A percentile compares a stretch with the other conserved stretches of the same genome.
These are phyloP conservation scores for Cataglyphis altisquamis DNA, from an alignment of 2,888 invertebrate genomes.

Conservation along the genomic window DNA sequence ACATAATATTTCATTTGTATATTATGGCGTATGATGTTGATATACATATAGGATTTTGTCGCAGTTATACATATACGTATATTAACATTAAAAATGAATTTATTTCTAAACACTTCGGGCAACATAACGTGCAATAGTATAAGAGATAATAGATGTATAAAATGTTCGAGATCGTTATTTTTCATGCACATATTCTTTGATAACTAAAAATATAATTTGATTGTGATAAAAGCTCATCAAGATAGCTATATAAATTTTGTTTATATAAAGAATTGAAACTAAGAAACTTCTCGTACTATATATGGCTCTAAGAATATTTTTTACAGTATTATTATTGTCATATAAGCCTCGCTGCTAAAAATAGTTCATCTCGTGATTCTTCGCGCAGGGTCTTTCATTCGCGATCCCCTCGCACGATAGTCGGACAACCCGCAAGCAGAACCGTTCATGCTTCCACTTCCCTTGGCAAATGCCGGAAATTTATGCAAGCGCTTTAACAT, in stretches of 20 bases:
- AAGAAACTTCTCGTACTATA: background rate
- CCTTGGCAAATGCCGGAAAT: constrained; percentile 76
- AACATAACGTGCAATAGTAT: background rate
- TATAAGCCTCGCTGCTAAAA: constrained; percentile 7
- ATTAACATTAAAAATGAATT: constrained; percentile 40
- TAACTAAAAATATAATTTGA: background rate
- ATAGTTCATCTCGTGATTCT: constrained; percentile 55
- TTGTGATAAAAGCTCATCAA: background rate
- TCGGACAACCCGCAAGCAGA: constrained; percentile 64
- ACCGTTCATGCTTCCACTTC: constrained; percentile 67
- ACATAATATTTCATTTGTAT: constrained; percentile 6
- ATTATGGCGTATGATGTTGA: background rate
- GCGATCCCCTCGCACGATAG: constrained; percentile 69
- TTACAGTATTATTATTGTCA: background rate
- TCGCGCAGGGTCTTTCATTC: constrained; percentile 46
- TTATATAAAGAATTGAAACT: background rate
- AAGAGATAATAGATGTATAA: background rate
- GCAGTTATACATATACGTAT: background rate
- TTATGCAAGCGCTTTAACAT: constrained; percentile 75
- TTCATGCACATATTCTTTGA: background rate
- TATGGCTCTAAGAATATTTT: background rate
- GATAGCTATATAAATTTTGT: background rate
- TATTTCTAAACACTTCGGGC: background rate
- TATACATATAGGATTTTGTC: background rate
- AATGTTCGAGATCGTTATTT: background rate